A percentile compares a stretch with the other conserved stretches of the same genome.
Conservation (phyloP, 2,888 invertebrate species). For the Poecilobothrus nobilitatus region DNA sequence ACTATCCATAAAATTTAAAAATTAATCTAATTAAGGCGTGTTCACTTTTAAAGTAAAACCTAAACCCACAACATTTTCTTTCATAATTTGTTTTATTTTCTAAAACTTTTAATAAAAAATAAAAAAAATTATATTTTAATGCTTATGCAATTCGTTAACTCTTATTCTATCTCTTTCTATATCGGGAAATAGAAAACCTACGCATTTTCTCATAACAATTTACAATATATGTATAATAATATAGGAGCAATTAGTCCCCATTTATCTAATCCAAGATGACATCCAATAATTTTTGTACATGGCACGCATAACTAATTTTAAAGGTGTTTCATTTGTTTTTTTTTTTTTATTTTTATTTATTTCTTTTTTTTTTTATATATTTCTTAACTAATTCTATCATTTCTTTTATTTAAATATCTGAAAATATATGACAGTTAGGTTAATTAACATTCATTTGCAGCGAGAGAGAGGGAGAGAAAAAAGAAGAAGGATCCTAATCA, state of each 20-base stretch:
- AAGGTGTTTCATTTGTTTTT: not conserved
- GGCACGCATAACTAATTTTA: conserved; percentile 1
- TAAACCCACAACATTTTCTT: not conserved
- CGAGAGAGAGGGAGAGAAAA: too few relatives aligned
- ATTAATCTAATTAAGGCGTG: conserved; percentile 1
- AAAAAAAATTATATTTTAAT: too few relatives aligned
- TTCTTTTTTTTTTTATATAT: not conserved
- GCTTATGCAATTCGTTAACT: not conserved
- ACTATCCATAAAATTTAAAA: not conserved
- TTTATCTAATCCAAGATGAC: not conserved
- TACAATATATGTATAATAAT: not conserved
- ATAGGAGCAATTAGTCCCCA: conserved; percentile 1
- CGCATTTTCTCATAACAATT: not conserved
- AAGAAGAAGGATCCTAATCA: too few relatives aligned
- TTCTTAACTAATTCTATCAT: too few relatives aligned
- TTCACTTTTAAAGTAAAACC: not conserved
- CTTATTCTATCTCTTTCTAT: not conserved
- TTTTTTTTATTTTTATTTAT: not conserved
- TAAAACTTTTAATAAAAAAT: too few relatives aligned
- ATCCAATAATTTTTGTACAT: not conserved
- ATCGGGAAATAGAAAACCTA: not conserved
- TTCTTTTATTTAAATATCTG: not conserved
- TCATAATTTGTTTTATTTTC: too few relatives aligned
- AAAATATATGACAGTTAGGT: not conserved
- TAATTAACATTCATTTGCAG: not conserved